Evolutionary conservation across 2,113 vertebrate genomes (phyloP).

Genomic region (Carassius auratus): DNA sequence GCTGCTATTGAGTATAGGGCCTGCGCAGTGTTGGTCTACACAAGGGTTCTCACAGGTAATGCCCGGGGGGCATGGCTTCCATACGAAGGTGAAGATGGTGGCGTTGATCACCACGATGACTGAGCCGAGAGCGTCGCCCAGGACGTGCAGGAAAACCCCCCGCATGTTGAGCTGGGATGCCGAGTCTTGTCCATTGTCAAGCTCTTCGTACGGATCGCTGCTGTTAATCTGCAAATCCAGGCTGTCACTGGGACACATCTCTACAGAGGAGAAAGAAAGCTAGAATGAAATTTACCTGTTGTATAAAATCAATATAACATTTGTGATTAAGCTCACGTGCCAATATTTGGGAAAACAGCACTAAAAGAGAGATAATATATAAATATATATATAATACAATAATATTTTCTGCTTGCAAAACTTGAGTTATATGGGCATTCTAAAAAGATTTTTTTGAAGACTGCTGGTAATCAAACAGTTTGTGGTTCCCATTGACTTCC

Average conservation of each 20-base stretch:
- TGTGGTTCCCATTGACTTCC: no score
- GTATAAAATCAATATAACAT: no score
- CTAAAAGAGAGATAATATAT: no score
- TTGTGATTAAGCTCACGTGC: no score
- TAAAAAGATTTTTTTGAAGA: no score
- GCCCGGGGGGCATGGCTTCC: conserved; percentile 81
- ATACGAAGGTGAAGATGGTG: conserved; percentile 87
- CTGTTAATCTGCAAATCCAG: conserved; percentile 89
- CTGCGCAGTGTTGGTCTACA: conserved; percentile 74
- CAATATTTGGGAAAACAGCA: no score
- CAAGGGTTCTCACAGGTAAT: conserved; percentile 84
- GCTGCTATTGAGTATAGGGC: conserved; percentile 61
- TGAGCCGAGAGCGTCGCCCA: conserved; percentile 95
- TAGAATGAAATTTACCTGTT: background rate
- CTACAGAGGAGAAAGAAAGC: conserved; percentile 63
- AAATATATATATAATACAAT: no score
- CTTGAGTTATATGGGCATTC: no score
- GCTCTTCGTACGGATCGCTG: conserved; percentile 77
- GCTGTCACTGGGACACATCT: conserved; percentile 70
- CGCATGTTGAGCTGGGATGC: conserved; percentile 95
- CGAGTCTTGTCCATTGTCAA: conserved; percentile 73
- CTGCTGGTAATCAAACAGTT: no score
- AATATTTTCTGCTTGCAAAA: no score
- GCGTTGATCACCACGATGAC: conserved; percentile 96
- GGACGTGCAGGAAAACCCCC: conserved; percentile 95